phyloP scores from a whole-genome alignment of 2,113 vertebrate species.

The Daphoenositta chrysoptera region DNA sequence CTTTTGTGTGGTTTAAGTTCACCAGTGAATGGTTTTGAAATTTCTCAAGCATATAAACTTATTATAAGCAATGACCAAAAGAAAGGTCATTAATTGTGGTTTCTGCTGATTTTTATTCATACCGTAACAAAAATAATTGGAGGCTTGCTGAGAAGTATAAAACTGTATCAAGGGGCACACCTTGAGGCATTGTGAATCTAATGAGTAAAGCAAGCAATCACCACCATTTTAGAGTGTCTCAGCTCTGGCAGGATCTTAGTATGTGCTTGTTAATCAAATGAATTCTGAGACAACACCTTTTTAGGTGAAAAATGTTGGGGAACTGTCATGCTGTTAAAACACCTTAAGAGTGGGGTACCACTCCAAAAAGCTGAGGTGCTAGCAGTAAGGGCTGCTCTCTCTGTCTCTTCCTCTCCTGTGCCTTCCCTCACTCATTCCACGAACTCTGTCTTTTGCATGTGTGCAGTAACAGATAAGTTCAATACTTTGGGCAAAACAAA shows the following conservation, averaged over 20 bases:
- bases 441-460: not conserved
- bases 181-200: not conserved
- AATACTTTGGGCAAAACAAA: not conserved
- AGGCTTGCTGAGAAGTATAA: not conserved
- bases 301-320: not conserved
- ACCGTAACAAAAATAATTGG: not conserved
- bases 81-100: not conserved
- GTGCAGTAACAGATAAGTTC: not conserved
- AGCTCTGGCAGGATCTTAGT: not conserved
- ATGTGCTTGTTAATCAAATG: not conserved
- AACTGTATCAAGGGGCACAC: not conserved
- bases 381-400: not conserved
- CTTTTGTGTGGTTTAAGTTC: not conserved
- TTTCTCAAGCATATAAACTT: not conserved
- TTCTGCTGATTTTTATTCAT: not conserved
- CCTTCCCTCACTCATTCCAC: not conserved
- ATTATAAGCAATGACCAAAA: not conserved
- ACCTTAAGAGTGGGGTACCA: accelerated
- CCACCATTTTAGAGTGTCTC: not conserved
- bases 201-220: not conserved
- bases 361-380: not conserved
- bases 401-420: not conserved
- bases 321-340: not conserved
- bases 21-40: not conserved
- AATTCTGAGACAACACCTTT: not conserved